Evolutionary conservation across 2,888 invertebrate species (phyloP), one percentile per base, ranked within the genome.

Genomic region (Miltochrista miniata): DNA sequence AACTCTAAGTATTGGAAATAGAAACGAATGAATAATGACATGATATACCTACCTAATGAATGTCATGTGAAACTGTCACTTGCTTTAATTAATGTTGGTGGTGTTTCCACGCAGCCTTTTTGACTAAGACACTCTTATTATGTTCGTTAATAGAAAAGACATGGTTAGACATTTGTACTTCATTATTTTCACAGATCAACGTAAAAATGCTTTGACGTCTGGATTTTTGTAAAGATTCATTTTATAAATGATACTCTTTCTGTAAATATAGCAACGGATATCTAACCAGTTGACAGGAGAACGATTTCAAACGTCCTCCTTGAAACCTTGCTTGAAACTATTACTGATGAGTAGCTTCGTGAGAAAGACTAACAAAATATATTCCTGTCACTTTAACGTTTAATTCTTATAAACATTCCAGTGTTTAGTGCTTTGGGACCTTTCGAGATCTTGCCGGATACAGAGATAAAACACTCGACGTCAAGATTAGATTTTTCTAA

Each of bases 1-100:
- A 89, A 87, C 81, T 85, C 79, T 71, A 76, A 75, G 76, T 78
- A 85, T 86, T 79, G 83, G 81, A 87, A 90, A 89, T 90, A 90
- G 89, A 83, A 81, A 68, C 76, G 63, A 56, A 81, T 87, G 87
- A 89, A 62, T 88, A 85, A 90, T 87, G 87, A 81, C 73, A 72
- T 58, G 70, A 71, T 75, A 75, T 75, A 76, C 73, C 74, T 75
- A 76, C 74, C 74, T 80, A 85, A 85, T 81, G 83, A 81, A 85
- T 75, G 86, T 81, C 87, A 82, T 86, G 87, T 83, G 87, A 85
- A 80, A 77, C 74, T 85, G 89, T 87, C 89, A 77, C 80, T 70
- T 59, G 70, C 48, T 70, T 80, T 85, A 86, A 90, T 90, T 87
- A 90, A 89, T 90, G 79, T 72, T 76, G 64, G 63, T 61, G 69